Evolutionary conservation across 2,888 invertebrate species (phyloP).

Genomic region (Ichneumoninae sp.): DNA sequence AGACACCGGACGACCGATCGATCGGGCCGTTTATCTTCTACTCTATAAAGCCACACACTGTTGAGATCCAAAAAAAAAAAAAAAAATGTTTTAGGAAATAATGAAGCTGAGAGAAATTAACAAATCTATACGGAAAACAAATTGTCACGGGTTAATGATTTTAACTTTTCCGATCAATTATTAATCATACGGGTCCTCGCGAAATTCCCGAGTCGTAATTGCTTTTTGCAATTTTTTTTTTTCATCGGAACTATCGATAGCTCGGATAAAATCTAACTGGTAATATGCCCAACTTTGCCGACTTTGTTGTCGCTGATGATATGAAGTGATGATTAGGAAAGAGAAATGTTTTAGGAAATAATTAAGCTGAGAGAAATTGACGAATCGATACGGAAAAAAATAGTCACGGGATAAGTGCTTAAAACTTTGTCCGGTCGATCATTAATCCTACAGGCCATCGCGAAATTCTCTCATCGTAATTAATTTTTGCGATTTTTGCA

Average conservation of each 20-base stretch:
- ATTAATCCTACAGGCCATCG: neutral
- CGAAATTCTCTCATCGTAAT: neutral
- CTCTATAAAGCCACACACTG: constrained; percentile 15
- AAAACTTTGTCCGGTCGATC: neutral
- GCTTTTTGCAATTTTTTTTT: too few species aligned
- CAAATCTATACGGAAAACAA: neutral
- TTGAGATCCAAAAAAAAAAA: neutral
- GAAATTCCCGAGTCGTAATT: neutral
- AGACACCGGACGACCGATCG: constrained; percentile 47
- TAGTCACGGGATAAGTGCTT: too few species aligned
- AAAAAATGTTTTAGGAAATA: constrained; percentile 1
- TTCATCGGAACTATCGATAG: too few species aligned
- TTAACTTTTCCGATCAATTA: neutral
- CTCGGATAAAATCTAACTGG: too few species aligned
- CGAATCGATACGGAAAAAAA: neutral
- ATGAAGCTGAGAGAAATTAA: neutral
- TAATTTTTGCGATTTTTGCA: too few species aligned
- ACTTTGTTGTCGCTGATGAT: too few species aligned
- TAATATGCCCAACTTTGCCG: too few species aligned
- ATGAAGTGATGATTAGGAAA: too few species aligned
- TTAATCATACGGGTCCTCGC: neutral
- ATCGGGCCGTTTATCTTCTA: constrained; percentile 52
- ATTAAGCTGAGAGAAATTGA: neutral
- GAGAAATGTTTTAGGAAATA: neutral
- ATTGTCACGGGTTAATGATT: too few species aligned